These are phyloP conservation scores for Cheilosia scutellata DNA, from an alignment of 2,888 invertebrate species.

Conservation along the genomic window DNA sequence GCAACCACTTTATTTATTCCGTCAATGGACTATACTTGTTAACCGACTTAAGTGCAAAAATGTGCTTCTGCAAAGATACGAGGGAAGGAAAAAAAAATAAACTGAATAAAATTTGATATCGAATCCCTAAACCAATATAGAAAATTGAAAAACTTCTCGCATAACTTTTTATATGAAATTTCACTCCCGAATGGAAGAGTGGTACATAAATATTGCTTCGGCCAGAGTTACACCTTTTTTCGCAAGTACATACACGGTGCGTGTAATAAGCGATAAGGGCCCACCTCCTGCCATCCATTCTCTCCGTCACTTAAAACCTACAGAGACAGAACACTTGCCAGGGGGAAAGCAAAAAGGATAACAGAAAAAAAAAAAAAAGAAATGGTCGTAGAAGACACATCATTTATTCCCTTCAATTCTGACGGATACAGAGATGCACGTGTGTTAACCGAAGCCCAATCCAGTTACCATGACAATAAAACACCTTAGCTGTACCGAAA, in stretches of 20 bases:
- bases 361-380: conserved; percentile 41
- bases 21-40: conserved; percentile 9
- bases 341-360: conserved; percentile 28
- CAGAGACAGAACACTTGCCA: conserved; percentile 34
- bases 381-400: conserved; percentile 72
- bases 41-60: conserved; percentile 19
- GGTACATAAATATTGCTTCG: conserved; percentile 47
- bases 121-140: conserved; percentile 73
- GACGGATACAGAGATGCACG: conserved; percentile 72
- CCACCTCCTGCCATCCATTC: conserved; percentile 42
- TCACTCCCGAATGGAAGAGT: conserved; percentile 56
- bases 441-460: conserved; percentile 76
- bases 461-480: conserved; percentile 76
- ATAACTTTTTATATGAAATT: conserved; percentile 70
- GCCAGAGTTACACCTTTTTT: conserved; percentile 51
- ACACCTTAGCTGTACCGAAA: conserved; percentile 73
- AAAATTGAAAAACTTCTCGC: conserved; percentile 75
- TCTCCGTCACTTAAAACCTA: conserved; percentile 53
- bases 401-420: conserved; percentile 76
- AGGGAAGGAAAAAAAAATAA: not conserved
- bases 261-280: conserved; percentile 73
- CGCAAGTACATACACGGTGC: conserved; percentile 51
- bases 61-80: not conserved
- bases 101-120: conserved; percentile 65
- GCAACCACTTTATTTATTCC: not conserved